Conservation (phyloP, 2,113 vertebrate genomes). For the Paraplagusia blochii region DNA sequence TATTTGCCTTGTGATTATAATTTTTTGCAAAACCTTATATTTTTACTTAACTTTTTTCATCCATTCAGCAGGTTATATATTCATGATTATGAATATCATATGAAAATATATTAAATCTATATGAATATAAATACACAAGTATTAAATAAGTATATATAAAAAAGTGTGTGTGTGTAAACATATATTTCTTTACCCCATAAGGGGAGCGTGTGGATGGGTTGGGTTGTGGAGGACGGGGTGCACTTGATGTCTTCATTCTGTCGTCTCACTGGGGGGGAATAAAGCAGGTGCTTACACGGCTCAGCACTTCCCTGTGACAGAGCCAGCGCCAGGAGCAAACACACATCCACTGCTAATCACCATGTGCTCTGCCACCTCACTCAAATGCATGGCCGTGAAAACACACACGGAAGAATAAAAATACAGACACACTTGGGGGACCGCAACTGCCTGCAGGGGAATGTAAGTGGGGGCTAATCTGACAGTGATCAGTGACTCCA, state of each 20-base stretch:
- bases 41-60: no score
- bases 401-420: slow-evolving; percentile 25
- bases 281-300: slow-evolving; percentile 58
- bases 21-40: no score
- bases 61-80: no score
- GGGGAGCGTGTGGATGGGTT: background rate
- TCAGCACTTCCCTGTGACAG: slow-evolving; percentile 49
- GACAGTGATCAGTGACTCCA: slow-evolving; percentile 72
- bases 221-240: slow-evolving; percentile 6
- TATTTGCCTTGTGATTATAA: no score
- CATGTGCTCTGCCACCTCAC: slow-evolving; percentile 54
- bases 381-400: slow-evolving; percentile 23
- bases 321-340: slow-evolving; percentile 54
- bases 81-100: no score
- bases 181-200: background rate
- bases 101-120: no score
- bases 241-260: slow-evolving; percentile 66
- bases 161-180: slow-evolving; percentile 11
- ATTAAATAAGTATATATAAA: no score
- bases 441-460: slow-evolving; percentile 64
- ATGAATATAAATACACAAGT: no score
- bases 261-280: slow-evolving; percentile 40
- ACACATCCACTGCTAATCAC: slow-evolving; percentile 63
- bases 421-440: slow-evolving; percentile 53
- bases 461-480: slow-evolving; percentile 56